A percentile compares a stretch with the other conserved stretches of the same genome.
Evolutionary conservation across 2,888 invertebrate genomes (phyloP).

Genomic region (Oscheius sp.): DNA sequence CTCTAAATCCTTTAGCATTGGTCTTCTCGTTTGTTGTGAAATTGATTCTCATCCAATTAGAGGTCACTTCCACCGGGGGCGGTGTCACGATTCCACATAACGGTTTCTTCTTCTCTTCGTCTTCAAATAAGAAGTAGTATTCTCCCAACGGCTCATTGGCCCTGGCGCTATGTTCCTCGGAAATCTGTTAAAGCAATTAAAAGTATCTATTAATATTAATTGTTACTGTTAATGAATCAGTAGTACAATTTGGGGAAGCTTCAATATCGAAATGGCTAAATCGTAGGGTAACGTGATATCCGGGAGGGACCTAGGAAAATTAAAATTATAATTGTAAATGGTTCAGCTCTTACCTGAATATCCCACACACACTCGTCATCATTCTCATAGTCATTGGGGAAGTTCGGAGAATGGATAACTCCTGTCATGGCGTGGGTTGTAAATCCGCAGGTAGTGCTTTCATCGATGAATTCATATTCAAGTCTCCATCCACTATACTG

Average conservation of each 20-base stretch:
- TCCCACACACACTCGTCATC: constrained; percentile 67
- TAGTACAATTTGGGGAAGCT: constrained; percentile 48
- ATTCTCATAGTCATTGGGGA: constrained; percentile 51
- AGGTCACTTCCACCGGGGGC: constrained; percentile 46
- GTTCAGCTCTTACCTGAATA: constrained; percentile 33
- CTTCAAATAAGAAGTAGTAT: constrained; percentile 65
- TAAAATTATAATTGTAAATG: not conserved
- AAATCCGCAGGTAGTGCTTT: constrained; percentile 58
- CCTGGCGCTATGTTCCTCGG: constrained; percentile 63
- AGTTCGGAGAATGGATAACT: constrained; percentile 51
- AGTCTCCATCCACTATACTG: constrained; percentile 54
- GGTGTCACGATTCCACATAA: constrained; percentile 57
- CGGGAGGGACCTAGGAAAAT: constrained; percentile 51
- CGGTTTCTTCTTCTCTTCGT: constrained; percentile 52
- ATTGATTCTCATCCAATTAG: constrained; percentile 62
- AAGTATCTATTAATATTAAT: not conserved
- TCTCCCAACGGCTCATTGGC: constrained; percentile 58
- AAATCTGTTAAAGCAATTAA: constrained; percentile 37
- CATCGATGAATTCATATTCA: constrained; percentile 57
- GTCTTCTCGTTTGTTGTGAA: constrained; percentile 59
- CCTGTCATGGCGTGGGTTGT: constrained; percentile 53
- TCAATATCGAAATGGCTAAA: constrained; percentile 59
- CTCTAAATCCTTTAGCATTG: constrained; percentile 59
- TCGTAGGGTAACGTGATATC: constrained; percentile 56
- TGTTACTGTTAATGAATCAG: constrained; percentile 45